Base-by-base conservation (phyloP, 2,113 vertebrate genomes). In the Corythornis vintsioides region DNA sequence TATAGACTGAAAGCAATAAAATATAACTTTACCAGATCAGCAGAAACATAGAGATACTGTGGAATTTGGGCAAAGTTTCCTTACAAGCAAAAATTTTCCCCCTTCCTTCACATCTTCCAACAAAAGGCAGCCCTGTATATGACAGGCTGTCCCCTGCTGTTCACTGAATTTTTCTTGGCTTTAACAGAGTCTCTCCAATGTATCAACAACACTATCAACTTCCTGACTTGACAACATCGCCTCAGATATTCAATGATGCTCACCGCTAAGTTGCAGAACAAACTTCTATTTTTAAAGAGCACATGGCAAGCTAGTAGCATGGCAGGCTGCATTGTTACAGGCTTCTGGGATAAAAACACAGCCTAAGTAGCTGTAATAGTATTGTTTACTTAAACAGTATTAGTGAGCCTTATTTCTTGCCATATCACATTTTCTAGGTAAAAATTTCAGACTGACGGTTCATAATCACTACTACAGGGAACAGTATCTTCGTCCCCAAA, bases 231-330 rank as follows among this genome's bases (percentile, higher is more conserved):
- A 98, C 98, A 97, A 96, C 93, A 94, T 95, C 63, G 53, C 95
- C 94, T 97, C 95, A 97, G 95, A 95, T 97, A 97, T 85, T 95
- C 98, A 98, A 97, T 97, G 97, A 98, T 96, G 97, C 97, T 98
- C 98, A 92, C 73, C 88, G 78, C 92, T 97, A 98, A 97, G 88
- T 94, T 86, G 79, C 75, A 96, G 88, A 96, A 96, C 94, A 89
- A 89, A 91, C 87, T 94, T 33, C 35, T 87, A 42, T 70, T 91
- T 85, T 76, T 50, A 92, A 92, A 92, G 83, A 81, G 75, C 77
- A 84, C 26, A 90, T 38, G 31, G 71, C 33, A 81, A 55, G 50
- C 38, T 24, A 73, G 78, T 18, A 71, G 26, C 33, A 17, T 43
- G 24, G 29, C 76, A 86, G 47, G 17, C 45, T 91, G 19, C 57